Conservation (phyloP, 2,797 vertebrate species). For the Myiothlypis coronata region DNA sequence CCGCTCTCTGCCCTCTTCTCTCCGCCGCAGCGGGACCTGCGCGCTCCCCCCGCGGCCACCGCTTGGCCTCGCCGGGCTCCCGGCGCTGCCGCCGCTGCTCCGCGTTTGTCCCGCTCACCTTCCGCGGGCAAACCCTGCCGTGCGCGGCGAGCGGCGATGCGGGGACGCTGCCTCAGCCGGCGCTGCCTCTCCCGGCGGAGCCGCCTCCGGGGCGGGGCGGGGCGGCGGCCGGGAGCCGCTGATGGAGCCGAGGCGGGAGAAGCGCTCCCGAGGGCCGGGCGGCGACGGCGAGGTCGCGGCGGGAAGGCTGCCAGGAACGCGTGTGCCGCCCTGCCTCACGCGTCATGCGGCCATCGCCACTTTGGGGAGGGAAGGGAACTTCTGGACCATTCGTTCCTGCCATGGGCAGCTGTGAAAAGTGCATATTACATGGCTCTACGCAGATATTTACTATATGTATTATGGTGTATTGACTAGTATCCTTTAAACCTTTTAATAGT, state of each 20-base stretch:
- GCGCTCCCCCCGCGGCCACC: background rate
- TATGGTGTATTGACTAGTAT: background rate
- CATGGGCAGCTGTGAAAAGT: background rate
- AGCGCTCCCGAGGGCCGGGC: too few relatives aligned
- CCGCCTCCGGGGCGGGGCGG: background rate
- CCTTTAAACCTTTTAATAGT: background rate
- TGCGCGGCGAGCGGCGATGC: background rate
- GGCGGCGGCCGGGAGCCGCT: background rate
- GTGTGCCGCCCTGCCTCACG: fast-evolving
- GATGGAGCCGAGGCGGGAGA: background rate
- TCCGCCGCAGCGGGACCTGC: background rate
- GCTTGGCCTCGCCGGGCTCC: background rate
- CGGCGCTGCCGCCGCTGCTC: background rate
- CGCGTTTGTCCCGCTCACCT: background rate
- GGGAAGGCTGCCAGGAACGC: fast-evolving
- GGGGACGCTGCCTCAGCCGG: fast-evolving
- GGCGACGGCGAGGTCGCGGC: fast-evolving
- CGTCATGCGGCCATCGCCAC: fast-evolving
- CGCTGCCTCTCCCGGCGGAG: background rate
- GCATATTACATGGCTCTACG: background rate
- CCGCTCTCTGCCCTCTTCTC: background rate
- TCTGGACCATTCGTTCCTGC: background rate
- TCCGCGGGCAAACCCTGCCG: background rate
- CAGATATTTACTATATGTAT: background rate
- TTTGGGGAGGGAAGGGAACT: too few relatives aligned